These are phyloP conservation scores for Petrocephalus zakoni DNA, from an alignment of 2,113 vertebrate species.

Conservation along the genomic window DNA sequence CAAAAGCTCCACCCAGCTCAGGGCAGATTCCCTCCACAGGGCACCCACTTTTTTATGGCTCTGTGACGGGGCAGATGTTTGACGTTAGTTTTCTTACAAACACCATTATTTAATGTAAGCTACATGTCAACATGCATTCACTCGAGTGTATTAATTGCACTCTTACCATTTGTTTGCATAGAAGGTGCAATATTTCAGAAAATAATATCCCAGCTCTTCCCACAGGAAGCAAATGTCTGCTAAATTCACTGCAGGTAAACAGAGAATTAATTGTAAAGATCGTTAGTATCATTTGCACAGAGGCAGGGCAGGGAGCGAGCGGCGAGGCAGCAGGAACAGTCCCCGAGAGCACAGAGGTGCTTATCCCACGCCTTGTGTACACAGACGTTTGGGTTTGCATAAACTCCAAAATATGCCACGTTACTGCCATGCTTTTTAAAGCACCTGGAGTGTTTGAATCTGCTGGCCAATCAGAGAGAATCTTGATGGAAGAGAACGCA, in stretches of 20 bases:
- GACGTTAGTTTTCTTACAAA: background rate
- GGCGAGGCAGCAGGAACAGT: background rate
- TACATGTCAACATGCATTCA: background rate
- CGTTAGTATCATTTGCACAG: background rate
- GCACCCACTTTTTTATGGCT: conserved; percentile 94
- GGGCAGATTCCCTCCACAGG: conserved; percentile 85
- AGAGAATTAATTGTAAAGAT: conserved; percentile 7
- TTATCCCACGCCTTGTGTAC: background rate
- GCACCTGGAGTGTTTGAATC: background rate
- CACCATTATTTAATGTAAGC: background rate
- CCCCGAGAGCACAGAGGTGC: background rate
- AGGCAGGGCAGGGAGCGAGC: background rate
- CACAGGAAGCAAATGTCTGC: conserved; percentile 94
- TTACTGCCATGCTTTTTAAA: background rate
- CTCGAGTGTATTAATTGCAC: conserved; percentile 27
- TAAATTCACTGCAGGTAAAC: conserved; percentile 82
- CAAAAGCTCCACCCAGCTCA: conserved; percentile 83
- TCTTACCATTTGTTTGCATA: conserved; percentile 99
- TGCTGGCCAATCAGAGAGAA: background rate
- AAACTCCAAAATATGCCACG: background rate
- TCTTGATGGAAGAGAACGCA: background rate
- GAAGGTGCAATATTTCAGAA: conserved; percentile 97
- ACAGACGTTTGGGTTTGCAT: background rate
- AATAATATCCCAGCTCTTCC: conserved; percentile 91
- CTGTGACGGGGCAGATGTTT: conserved; percentile 49